Percentiles rank a stretch among this genome's conserved stretches.
Conservation (phyloP, 2,797 vertebrate genomes). For the Dallia pectoralis region DNA sequence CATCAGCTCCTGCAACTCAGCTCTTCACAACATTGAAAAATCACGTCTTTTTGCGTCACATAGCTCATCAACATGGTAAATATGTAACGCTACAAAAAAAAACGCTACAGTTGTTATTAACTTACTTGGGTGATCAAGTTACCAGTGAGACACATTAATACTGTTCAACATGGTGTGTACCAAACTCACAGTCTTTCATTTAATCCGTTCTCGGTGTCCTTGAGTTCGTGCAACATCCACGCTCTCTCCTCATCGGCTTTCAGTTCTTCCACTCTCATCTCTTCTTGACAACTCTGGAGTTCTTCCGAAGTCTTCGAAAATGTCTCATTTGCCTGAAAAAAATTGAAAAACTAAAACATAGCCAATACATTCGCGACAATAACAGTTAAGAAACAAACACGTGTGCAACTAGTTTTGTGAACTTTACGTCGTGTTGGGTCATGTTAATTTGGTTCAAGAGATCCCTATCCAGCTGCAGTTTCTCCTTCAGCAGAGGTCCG, state of each 20-base stretch:
- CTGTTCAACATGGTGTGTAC: neutral
- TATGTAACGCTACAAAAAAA: neutral
- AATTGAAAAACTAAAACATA: neutral
- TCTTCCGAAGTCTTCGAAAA: constrained; percentile 25
- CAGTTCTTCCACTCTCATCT: constrained; percentile 24
- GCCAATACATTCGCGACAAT: too few species aligned
- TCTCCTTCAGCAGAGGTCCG: constrained; percentile 68
- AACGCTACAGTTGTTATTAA: neutral
- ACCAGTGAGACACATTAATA: neutral
- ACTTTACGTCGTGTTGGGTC: constrained; percentile 59
- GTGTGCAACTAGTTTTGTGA: neutral
- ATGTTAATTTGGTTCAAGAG: constrained; percentile 37
- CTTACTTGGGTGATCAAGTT: neutral
- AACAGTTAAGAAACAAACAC: neutral
- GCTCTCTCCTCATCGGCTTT: constrained; percentile 12
- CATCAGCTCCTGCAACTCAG: constrained; percentile 34
- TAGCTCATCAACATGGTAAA: neutral
- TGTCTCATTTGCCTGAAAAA: constrained; percentile 27
- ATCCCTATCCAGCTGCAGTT: constrained; percentile 36
- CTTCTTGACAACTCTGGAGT: constrained; percentile 26
- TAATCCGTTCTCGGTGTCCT: constrained; percentile 16
- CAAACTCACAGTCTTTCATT: constrained; percentile 34
- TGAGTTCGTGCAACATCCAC: constrained; percentile 12
- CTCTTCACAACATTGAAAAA: constrained; percentile 26
- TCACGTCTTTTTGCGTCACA: neutral